Evolutionary conservation across 2,888 invertebrate species (phyloP), one percentile per base, ranked within the genome.

Genomic region (Nomada fucata): DNA sequence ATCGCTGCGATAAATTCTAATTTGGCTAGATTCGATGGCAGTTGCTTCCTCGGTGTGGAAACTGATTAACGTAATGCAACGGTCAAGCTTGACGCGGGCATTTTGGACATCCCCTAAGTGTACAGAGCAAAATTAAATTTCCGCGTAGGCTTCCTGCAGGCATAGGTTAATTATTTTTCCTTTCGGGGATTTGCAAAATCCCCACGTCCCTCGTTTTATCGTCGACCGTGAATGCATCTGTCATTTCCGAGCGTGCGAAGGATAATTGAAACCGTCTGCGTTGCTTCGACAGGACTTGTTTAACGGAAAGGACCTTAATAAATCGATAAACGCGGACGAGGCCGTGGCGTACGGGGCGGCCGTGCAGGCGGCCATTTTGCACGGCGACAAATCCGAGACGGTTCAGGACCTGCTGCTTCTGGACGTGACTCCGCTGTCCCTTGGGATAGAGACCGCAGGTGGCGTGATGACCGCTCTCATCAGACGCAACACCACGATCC

Each of bases 331-430:
- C 94, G 98, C 98, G 52, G 98, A 98, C 94, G 98, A 98, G 94
- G 98, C 98, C 90, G 98, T 98, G 42, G 98, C 98, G 11, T 98
- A 98, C 92, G 98, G 98, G 89, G 98, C 98, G 74, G 98, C 98
- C 87, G 98, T 98, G 5, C 98, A 98, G 94, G 98, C 98, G 80
- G 98, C 98, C 91, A 98, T 98, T 91, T 95, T 99, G 92, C 97
- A 97, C 93, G 98, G 98, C 83, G 97, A 97, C 94, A 97, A 97
- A 95, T 97, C 97, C 23, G 97, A 97, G 93, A 97, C 96, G 92
- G 97, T 98, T 11, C 98, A 98, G 94, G 98, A 98, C 94, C 94
- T 98, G 90, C 95, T 98, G 82, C 95, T 98, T 90, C 96, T 98
- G 82, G 98, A 98, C 92, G 98, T 98, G 60, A 97, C 98, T 9